Conservation (phyloP, 2,797 vertebrate genomes). For the Tamandua tetradactyla region DNA sequence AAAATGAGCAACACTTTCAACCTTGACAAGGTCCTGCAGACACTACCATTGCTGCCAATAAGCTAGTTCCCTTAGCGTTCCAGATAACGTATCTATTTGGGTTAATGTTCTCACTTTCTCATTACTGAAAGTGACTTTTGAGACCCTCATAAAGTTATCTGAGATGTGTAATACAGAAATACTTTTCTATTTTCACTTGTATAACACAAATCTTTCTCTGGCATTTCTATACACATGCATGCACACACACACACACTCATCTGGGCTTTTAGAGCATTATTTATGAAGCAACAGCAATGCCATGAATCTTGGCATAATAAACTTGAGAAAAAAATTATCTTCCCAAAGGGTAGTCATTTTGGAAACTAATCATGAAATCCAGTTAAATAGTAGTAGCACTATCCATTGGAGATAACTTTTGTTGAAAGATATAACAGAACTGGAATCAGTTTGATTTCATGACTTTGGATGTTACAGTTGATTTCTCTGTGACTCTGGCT, state of each 20-base stretch:
- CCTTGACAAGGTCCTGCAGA: neutral
- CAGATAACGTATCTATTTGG: neutral
- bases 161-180: slow-evolving; percentile 47
- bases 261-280: neutral
- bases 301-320: neutral
- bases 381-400: neutral
- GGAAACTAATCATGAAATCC: neutral
- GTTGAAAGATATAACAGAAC: neutral
- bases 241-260: neutral
- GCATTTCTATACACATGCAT: neutral
- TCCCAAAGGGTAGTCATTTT: neutral
- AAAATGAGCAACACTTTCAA: slow-evolving; percentile 56
- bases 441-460: neutral
- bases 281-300: neutral
- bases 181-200: neutral
- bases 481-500: neutral
- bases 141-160: neutral
- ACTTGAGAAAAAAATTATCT: neutral
- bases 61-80: neutral
- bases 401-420: neutral
- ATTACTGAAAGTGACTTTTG: neutral
- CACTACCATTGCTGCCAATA: neutral
- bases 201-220: neutral
- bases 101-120: neutral
- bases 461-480: neutral